phyloP scores from a whole-genome alignment of 2,113 vertebrate genomes.

The Psophia crepitans region DNA sequence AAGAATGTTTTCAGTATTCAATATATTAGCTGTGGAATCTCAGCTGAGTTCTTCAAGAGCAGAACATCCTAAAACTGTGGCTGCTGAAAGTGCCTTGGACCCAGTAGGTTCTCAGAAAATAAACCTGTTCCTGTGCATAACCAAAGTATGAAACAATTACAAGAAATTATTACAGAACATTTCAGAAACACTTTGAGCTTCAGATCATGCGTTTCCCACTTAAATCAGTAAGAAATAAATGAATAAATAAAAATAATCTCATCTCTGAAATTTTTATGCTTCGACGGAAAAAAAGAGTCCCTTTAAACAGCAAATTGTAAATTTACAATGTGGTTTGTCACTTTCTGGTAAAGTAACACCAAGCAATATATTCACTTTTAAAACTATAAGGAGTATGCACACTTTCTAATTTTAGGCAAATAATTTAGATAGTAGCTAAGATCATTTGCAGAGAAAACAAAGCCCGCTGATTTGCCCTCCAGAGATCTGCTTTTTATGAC shows the following conservation, averaged over 20 bases:
- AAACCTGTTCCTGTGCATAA: not conserved
- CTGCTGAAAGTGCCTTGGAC: not conserved
- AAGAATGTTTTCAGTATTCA: not conserved
- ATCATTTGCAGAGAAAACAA: not conserved
- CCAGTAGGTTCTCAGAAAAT: not conserved
- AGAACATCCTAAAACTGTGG: not conserved
- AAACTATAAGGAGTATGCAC: not conserved
- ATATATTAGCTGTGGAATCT: not conserved
- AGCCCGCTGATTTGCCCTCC: not conserved
- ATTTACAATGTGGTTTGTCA: not conserved
- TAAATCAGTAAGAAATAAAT: not conserved
- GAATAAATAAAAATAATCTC: not conserved
- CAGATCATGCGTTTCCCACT: not conserved
- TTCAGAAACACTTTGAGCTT: not conserved
- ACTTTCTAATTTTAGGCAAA: not conserved
- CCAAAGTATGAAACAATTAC: not conserved
- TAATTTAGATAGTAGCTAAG: not conserved
- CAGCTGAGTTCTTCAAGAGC: not conserved
- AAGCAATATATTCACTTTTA: not conserved
- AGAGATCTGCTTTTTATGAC: not conserved
- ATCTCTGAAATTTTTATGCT: not conserved
- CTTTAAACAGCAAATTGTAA: not conserved
- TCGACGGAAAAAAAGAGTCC: not conserved
- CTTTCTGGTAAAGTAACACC: not conserved
- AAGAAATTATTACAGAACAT: not conserved